Evolutionary conservation across 2,113 vertebrate genomes (phyloP).

Genomic region (Ursus arctos): DNA sequence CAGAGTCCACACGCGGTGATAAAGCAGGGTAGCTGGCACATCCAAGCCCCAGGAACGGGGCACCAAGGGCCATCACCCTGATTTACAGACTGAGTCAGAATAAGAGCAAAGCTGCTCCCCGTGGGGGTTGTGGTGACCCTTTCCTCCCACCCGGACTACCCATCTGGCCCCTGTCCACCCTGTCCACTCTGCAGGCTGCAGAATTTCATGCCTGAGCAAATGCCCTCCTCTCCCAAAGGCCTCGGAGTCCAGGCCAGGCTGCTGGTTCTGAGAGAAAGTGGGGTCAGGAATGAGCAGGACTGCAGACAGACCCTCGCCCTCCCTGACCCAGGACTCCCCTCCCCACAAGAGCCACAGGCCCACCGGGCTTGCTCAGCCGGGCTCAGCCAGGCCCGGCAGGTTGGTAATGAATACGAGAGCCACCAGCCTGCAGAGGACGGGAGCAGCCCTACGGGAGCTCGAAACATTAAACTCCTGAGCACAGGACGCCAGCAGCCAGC

Average conservation of each 20-base stretch:
- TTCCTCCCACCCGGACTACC: neutral
- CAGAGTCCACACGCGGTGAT: neutral
- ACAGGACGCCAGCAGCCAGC: slow-evolving; percentile 72
- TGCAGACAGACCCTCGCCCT: neutral
- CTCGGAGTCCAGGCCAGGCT: neutral
- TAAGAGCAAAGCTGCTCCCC: rapidly evolving
- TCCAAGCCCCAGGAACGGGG: neutral
- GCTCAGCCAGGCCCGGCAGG: neutral
- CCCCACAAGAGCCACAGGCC: slow-evolving; percentile 63
- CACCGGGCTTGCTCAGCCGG: slow-evolving; percentile 43
- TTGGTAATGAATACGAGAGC: slow-evolving; percentile 84
- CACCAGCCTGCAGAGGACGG: slow-evolving; percentile 76
- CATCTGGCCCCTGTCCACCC: neutral
- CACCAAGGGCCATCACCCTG: too few species aligned
- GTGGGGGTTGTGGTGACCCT: neutral
- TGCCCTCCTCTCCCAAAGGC: neutral
- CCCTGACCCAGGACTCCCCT: slow-evolving; percentile 48
- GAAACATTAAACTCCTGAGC: slow-evolving; percentile 87
- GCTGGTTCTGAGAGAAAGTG: neutral
- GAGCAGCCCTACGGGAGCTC: slow-evolving; percentile 76
- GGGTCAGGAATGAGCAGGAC: neutral
- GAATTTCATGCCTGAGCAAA: neutral
- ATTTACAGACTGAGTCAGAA: neutral
- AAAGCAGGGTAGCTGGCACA: rapidly evolving
- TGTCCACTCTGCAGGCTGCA: neutral